Base-by-base conservation (phyloP, 2,797 vertebrate genomes). In the Macroramphosus scolopax region DNA sequence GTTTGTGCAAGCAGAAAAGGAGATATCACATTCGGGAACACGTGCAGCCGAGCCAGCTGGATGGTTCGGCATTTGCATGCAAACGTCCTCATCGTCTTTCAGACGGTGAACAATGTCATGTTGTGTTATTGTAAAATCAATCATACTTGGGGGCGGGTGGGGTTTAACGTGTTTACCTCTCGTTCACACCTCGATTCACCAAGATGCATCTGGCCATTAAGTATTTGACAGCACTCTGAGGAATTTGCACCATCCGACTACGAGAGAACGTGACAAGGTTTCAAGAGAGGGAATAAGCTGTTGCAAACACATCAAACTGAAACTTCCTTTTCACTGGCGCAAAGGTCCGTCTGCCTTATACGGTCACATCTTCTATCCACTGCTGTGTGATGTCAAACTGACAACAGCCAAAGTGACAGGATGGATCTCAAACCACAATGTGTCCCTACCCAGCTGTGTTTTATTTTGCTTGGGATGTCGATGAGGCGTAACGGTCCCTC, bases 401-500 rank as follows among this genome's bases (percentile, higher is more conserved):
- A 44, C 33, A 41, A 52, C 40, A 16, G 63, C 34, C 5, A 4
- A 33, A 20, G 34, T 2, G n/a, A 41, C 57, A 69, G 53, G 63
- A 75, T 68, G 47, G 45, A 14, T 37, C 5, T 10, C 39, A 55
- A 24, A 34, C 16, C 0, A 14, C 43, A 30, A 1, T 5, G 48
- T 30, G 41, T 36, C 33, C 16, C 8, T 4, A 5, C 20, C 31
- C n/a, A n/a, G 5, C 33, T 17, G n/a, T 28, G 18, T 14, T 36
- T 63, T 43, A 69, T 81, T 83, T 80, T 22, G 43, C 37, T 64
- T 52, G 8, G 62, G 44, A 65, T 47, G 62, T 34, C 29, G 34
- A 5, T 6, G 33, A 40, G 57, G 57, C 54, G 28, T 72, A 64
- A 48, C 1, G 12, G 43, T 49, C 25, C 46, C 33, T 13, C 44